phyloP scores from a whole-genome alignment of 2,888 invertebrate species.

The Lissocephala sabroskyi region DNA sequence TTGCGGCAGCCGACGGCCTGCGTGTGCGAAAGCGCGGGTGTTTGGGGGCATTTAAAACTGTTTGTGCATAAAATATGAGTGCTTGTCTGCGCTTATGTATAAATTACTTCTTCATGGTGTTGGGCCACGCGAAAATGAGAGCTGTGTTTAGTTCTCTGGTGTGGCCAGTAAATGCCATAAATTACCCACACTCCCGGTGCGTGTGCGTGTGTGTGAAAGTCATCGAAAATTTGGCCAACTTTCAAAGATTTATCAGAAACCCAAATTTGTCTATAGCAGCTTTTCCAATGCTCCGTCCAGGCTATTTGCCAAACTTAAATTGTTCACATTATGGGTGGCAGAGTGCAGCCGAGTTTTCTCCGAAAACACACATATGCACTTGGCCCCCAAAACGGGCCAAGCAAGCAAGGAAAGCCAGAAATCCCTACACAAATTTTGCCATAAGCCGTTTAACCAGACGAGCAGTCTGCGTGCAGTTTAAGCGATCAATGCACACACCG shows the following conservation, averaged over 20 bases:
- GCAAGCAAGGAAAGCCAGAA: no score
- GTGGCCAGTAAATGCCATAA: constrained; percentile 20
- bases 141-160: constrained; percentile 20
- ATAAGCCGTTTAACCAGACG: constrained; percentile 34
- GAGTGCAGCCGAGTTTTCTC: constrained; percentile 61
- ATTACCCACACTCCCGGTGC: constrained; percentile 11
- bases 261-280: constrained; percentile 2
- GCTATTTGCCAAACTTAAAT: constrained; percentile 56
- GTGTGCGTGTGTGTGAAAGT: constrained; percentile 13
- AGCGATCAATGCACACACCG: constrained; percentile 36
- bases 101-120: constrained; percentile 4
- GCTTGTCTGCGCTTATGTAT: constrained; percentile 24
- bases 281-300: constrained; percentile 18
- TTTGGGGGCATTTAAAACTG: constrained; percentile 14
- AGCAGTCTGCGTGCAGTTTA: constrained; percentile 32
- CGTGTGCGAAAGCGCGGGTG: constrained; percentile 11
- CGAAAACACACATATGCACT: no score
- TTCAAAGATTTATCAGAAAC: constrained; percentile 10
- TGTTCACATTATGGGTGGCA: constrained; percentile 65
- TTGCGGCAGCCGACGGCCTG: neutral
- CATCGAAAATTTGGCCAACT: constrained; percentile 18
- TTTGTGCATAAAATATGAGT: constrained; percentile 33
- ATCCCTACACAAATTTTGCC: constrained; percentile 53
- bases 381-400: no score
- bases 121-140: constrained; percentile 26